These are phyloP conservation scores for Sinella curviseta DNA, from an alignment of 1,140 invertebrate species.

Conservation along the genomic window DNA sequence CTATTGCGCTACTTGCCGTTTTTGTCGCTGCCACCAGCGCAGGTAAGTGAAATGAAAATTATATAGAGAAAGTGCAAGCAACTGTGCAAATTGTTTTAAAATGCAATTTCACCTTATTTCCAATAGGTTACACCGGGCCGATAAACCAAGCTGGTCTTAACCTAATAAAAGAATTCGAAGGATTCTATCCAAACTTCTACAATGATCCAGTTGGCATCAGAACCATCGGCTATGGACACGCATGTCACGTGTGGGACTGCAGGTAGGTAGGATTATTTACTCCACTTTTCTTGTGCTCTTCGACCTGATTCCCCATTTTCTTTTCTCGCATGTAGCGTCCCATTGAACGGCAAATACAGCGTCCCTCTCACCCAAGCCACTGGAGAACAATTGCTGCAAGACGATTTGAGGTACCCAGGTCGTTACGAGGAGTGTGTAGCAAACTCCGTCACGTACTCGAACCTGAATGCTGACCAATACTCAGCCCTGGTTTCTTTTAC, in stretches of 20 bases:
- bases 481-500: conserved; percentile 45
- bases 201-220: conserved; percentile 44
- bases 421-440: conserved; percentile 38
- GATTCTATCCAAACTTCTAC: conserved; percentile 47
- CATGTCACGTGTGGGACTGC: conserved; percentile 40
- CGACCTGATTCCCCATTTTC: too few relatives aligned
- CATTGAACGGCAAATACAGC: conserved; percentile 42
- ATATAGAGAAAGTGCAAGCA: not conserved
- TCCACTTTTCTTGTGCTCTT: too few relatives aligned
- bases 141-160: conserved; percentile 34
- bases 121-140: conserved; percentile 23
- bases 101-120: too few relatives aligned
- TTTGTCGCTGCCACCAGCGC: not conserved
- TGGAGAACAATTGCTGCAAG: conserved; percentile 34
- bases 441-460: conserved; percentile 25
- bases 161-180: conserved; percentile 47
- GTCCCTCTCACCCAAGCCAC: conserved; percentile 39
- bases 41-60: not conserved
- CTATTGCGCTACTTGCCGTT: not conserved
- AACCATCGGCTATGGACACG: conserved; percentile 47
- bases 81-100: not conserved
- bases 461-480: conserved; percentile 42
- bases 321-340: conserved; percentile 43
- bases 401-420: conserved; percentile 35
- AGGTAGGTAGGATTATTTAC: too few relatives aligned